Percentiles rank a stretch among this genome's conserved stretches.
These are phyloP conservation scores for Pseudomugil gertrudae DNA, from an alignment of 2,797 vertebrate genomes.

Conservation along the genomic window DNA sequence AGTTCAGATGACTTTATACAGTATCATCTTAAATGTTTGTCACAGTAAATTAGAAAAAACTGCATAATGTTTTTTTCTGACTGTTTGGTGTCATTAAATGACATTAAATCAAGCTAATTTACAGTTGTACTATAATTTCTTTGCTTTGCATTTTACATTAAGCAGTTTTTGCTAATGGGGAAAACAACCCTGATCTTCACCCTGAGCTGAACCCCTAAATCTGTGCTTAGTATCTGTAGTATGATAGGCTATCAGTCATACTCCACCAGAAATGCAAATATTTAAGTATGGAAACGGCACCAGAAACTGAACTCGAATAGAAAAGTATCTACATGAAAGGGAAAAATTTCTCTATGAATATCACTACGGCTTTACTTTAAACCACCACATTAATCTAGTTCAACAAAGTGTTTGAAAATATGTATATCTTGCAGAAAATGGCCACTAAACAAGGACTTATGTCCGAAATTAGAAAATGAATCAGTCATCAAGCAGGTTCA, in stretches of 20 bases:
- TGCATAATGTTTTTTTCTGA: background rate
- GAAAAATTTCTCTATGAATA: too few species aligned
- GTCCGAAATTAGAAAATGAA: too few species aligned
- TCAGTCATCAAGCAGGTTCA: too few species aligned
- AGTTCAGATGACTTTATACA: constrained; percentile 10
- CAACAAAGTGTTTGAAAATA: too few species aligned
- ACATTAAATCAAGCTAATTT: background rate
- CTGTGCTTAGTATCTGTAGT: background rate
- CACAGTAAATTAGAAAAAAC: constrained; percentile 23
- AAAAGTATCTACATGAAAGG: too few species aligned
- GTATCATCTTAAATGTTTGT: constrained; percentile 28
- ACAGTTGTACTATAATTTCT: background rate
- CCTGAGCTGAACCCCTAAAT: background rate
- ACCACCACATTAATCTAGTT: too few species aligned
- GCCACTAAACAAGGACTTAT: too few species aligned
- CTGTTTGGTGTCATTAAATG: constrained; percentile 6
- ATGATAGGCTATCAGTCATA: background rate
- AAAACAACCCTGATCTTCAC: background rate
- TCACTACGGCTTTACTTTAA: too few species aligned
- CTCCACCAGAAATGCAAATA: background rate
- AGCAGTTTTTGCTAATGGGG: background rate
- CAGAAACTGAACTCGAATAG: too few species aligned
- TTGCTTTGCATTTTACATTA: background rate
- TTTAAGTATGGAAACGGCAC: background rate
- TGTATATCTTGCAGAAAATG: too few species aligned